Base-by-base conservation (phyloP, 2,113 vertebrate genomes). In the Phoenicopterus ruber region DNA sequence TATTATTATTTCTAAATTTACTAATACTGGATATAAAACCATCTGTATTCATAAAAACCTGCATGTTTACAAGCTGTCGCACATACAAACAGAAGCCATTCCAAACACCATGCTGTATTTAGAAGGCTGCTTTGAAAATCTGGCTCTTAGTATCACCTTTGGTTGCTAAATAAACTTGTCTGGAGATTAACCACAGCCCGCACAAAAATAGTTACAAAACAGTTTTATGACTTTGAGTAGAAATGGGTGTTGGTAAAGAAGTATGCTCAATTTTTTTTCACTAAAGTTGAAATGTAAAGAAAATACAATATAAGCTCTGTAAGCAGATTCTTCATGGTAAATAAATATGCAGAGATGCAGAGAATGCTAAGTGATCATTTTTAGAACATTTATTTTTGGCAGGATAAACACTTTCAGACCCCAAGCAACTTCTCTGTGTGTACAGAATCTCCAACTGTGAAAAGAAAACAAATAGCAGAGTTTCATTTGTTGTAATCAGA, bases 331-430 rank as follows among this genome's bases (percentile, higher is more conserved):
- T 88, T 93, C 89, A 76, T 71, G 87, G 96, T 86, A 95, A 96
- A 96, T 88, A 97, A 97, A 96, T 86, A 96, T 77, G 94, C 89
- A 88, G 88, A 88, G 90, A 97, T 93, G 72, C 74, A 80, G 86
- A 85, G 92, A 95, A 95, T 83, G 94, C 74, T 89, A 96, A 96
- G 79, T 29, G 94, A 89, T 95, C 95, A 57, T 94, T 97, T 97
- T 95, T 95, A 97, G 96, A 93, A 92, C 82, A 82, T 81, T 96
- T 96, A 95, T 97, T 96, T 96, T 91, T 96, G 96, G 95, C 96
- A 95, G 94, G 71, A 95, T 97, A 96, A 97, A 97, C 87, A 83
- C 85, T 94, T 91, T 93, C 95, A 96, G 96, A 94, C 94, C 81
- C 84, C 71, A 77, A 96, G 89, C 94, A 91, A 94, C 91, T 96